These are phyloP conservation scores for Drosophila neocordata DNA, from an alignment of 1,140 invertebrate genomes.

Conservation along the genomic window DNA sequence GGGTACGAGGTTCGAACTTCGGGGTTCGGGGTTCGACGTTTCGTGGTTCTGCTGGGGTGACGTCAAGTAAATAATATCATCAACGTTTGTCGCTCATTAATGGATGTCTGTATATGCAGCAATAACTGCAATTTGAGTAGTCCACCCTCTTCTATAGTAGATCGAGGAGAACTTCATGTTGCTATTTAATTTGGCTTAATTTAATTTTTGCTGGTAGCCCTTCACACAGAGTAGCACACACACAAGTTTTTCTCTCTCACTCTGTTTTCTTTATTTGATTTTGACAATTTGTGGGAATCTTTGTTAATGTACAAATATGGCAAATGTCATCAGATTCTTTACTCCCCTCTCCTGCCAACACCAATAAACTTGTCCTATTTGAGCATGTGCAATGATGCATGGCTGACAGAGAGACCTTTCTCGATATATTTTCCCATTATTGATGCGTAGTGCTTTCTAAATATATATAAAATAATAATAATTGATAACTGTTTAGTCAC, in stretches of 20 bases:
- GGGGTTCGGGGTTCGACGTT: neutral
- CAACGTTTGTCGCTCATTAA: constrained; percentile 60
- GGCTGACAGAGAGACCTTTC: neutral
- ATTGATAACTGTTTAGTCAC: constrained; percentile 68
- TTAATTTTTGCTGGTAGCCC: constrained; percentile 58
- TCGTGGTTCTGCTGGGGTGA: neutral
- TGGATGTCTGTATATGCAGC: constrained; percentile 19
- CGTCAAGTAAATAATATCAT: constrained; percentile 57
- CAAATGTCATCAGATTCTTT: constrained; percentile 1
- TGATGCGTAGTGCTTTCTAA: constrained; percentile 6
- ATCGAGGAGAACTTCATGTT: constrained; percentile 13
- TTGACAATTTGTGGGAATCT: constrained; percentile 11
- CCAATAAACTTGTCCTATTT: neutral
- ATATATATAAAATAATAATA: constrained; percentile 43
- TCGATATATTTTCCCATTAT: neutral
- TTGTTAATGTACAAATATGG: constrained; percentile 8
- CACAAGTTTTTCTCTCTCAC: neutral
- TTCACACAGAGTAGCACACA: neutral
- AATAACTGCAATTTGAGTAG: neutral
- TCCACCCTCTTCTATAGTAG: constrained; percentile 9
- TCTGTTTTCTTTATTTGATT: neutral
- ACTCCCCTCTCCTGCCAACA: neutral
- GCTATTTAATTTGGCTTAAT: constrained; percentile 62
- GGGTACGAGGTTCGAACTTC: neutral
- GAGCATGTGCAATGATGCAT: constrained; percentile 9